Base-by-base conservation (phyloP, 2,888 invertebrate genomes). In the Apamea epomidion region DNA sequence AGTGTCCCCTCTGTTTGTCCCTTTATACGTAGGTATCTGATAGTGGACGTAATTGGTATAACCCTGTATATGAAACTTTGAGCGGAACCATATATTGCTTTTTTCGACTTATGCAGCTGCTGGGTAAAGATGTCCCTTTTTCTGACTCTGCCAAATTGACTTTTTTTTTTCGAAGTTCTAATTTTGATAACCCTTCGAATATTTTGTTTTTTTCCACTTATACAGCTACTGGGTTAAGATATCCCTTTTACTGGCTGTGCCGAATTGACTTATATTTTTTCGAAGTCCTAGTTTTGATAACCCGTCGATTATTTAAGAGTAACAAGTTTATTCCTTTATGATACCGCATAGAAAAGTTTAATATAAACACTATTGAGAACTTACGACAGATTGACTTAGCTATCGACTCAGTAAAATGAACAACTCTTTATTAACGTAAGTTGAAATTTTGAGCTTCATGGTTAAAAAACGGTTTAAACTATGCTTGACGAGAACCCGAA, bases 1-100 rank as follows among this genome's bases (percentile, higher is more conserved):
- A 82, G 88, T 91, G 90, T 91, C 91, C 90, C 90, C 86, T 90
- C 86, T 88, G 76, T 90, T 90, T 88, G 83, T 81, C 84, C 81
- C 76, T 68, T 82, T 78, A 18, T 62, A 62, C 42, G 51, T 71
- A 51, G 68, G 14, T 76, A 74, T 78, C 84, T 73, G 89, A 89
- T 87, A 87, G 78, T 76, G 73, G 42, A 67, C 69, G 10, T 78
- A 82, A 86, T 87, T 84, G 54, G 68, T 78, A 70, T 64, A 60
- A 54, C 48, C 21, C 67, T 71, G 54, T 64, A 58, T 51, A 71
- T 67, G 45, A 7, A 54, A 76, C 48, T 62, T 71, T 68, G 48
- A 76, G 25, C 54, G 62, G 14, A 45, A 18, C 6, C 21, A 14
- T 73, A 29, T 32, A 25, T 14, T 8, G 21, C 62, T 45, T 68